Evolutionary conservation across 2,797 vertebrate genomes (phyloP), one percentile per base, ranked within the genome.

Genomic region (Neostethus bicornis): DNA sequence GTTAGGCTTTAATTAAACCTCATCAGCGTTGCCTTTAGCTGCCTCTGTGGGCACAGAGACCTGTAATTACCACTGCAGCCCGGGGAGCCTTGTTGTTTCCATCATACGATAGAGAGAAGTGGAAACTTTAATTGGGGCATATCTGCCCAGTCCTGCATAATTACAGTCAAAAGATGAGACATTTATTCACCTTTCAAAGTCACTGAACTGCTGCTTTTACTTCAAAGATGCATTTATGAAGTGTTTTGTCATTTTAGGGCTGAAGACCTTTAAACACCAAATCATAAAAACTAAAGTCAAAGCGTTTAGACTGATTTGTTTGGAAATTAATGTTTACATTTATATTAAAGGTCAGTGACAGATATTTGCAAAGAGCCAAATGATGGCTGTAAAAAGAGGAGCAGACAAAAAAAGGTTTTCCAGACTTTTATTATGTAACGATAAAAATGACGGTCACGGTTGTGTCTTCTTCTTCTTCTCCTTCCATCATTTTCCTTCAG

Each of bases 1-100:
- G 4, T 74, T 52, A 57, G 24, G 51, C 54, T 21, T 56, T 75
- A 51, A 75, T 77, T 58, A 69, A 64, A 38, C 1, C 56, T 47
- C 14, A 10, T 48, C 24, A 16, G 44, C 17, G 47, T 19, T 0
- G 49, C 52, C 16, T 38, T n/a, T 13, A 62, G 28, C 66, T 59
- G 51, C 46, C 53, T 0, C 38, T n/a, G 39, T 57, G 35, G 16
- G 47, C 48, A 24, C 54, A 25, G 7, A 58, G 55, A 71, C 55
- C 39, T 51, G 51, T 46, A 60, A 77, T 74, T 66, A 63, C 20
- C 32, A 20, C 32, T 46, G 25, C 4, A 26, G 54, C 53, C 16
- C 7, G n/a, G 66, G 23, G 34, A 53, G 57, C 45, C 24, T 12
- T 0, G 0, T 20, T 21, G 54, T 69, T 71, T 63, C 54, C 63